Percentiles rank a stretch among this genome's conserved stretches.
Evolutionary conservation across 1,140 invertebrate species (phyloP).

Genomic region (Cepaea nemoralis): DNA sequence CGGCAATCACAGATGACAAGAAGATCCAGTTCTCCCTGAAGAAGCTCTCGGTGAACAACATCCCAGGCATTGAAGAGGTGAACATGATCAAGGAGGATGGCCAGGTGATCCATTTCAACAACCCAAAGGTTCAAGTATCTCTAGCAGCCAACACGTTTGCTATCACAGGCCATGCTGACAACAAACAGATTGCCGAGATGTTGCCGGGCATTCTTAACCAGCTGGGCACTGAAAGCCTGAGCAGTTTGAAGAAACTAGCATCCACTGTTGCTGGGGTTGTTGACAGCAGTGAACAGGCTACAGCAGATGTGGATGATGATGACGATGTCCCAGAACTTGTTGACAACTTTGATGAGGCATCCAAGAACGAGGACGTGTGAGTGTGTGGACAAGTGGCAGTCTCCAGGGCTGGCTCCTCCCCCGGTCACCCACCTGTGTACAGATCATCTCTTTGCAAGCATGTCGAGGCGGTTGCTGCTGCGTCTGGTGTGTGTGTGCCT

Average conservation of each 20-base stretch:
- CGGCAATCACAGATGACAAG: constrained; percentile 98
- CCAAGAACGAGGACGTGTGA: no score
- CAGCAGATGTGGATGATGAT: no score
- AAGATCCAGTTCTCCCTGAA: constrained; percentile 98
- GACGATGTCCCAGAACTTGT: no score
- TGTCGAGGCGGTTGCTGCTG: no score
- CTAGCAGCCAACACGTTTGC: constrained; percentile 98
- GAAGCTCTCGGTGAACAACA: constrained; percentile 95
- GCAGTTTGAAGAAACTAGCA: constrained; percentile 93
- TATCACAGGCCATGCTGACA: constrained; percentile 97
- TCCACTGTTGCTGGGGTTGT: constrained; percentile 60
- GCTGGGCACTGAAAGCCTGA: constrained; percentile 91
- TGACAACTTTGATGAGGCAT: no score
- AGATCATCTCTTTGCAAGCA: no score
- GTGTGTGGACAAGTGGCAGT: no score
- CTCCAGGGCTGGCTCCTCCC: no score
- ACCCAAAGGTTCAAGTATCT: constrained; percentile 99
- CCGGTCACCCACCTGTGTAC: no score
- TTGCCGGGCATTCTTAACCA: constrained; percentile 96
- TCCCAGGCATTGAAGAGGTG: constrained; percentile 98
- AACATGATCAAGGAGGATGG: constrained; percentile 99
- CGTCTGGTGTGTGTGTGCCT: no score
- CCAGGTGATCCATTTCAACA: constrained; percentile 99
- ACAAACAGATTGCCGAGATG: constrained; percentile 98
- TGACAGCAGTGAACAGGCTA: no score